Conservation (phyloP, 2,113 vertebrate genomes). For the Lichenostomus cassidix region DNA sequence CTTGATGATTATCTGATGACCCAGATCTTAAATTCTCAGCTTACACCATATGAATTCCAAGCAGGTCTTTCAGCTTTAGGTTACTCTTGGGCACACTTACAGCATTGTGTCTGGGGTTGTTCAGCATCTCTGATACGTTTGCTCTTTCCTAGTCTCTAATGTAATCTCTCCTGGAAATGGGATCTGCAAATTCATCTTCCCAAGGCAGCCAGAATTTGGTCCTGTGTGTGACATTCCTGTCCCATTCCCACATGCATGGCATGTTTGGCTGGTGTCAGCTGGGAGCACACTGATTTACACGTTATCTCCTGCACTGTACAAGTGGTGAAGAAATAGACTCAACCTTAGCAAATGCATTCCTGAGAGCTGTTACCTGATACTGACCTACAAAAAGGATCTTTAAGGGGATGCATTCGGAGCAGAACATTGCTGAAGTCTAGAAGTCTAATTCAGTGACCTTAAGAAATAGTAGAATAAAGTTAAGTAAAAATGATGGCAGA, state of each 20-base stretch:
- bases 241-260: rapidly evolving
- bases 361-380: background rate
- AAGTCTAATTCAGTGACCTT: background rate
- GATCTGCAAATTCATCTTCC: background rate
- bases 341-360: background rate
- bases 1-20: conserved; percentile 60
- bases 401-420: background rate
- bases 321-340: background rate
- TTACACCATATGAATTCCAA: conserved; percentile 22
- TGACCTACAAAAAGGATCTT: background rate
- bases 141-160: background rate
- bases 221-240: background rate
- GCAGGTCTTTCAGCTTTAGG: conserved; percentile 9
- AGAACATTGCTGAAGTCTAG: background rate
- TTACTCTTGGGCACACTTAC: background rate
- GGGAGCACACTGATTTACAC: background rate
- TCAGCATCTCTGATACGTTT: background rate
- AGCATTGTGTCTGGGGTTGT: background rate
- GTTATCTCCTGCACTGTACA: background rate
- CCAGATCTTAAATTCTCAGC: conserved; percentile 35
- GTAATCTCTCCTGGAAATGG: background rate
- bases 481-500: background rate
- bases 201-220: background rate
- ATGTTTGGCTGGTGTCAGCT: background rate
- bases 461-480: background rate